Conservation (phyloP, 1,140 invertebrate species). For the Hycleus phaleratus region DNA sequence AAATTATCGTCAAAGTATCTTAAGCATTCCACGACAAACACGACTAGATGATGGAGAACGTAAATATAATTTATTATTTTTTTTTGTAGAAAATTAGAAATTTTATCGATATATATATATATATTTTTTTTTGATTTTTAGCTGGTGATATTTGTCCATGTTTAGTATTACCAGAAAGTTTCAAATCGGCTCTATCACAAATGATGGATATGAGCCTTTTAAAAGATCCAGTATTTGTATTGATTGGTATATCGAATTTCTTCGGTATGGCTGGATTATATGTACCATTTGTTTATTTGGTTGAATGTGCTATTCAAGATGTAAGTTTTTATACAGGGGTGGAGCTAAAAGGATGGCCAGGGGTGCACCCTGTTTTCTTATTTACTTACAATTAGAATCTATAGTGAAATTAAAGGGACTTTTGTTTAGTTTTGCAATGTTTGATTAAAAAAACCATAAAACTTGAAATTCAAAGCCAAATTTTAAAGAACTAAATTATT, state of each 20-base stretch:
- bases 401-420: too few species aligned
- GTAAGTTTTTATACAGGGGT: constrained; percentile 42
- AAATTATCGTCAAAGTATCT: constrained; percentile 64
- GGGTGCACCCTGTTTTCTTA: too few species aligned
- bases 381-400: too few species aligned
- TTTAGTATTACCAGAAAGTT: constrained; percentile 67
- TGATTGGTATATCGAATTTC: constrained; percentile 90
- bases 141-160: constrained; percentile 70
- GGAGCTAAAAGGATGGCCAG: too few species aligned
- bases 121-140: constrained; percentile 26
- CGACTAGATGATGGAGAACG: constrained; percentile 52
- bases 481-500: too few species aligned
- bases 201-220: constrained; percentile 91
- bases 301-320: constrained; percentile 67
- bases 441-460: too few species aligned
- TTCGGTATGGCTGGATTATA: constrained; percentile 92
- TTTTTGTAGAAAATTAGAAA: neutral
- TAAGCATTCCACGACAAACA: constrained; percentile 41
- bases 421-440: too few species aligned
- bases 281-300: constrained; percentile 90
- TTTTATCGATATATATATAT: constrained; percentile 8
- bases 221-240: constrained; percentile 83
- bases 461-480: too few species aligned
- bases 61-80: constrained; percentile 31
- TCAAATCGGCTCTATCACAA: constrained; percentile 73